Base-by-base conservation (phyloP, 2,888 invertebrate genomes). In the Tolmerus cingulatus region DNA sequence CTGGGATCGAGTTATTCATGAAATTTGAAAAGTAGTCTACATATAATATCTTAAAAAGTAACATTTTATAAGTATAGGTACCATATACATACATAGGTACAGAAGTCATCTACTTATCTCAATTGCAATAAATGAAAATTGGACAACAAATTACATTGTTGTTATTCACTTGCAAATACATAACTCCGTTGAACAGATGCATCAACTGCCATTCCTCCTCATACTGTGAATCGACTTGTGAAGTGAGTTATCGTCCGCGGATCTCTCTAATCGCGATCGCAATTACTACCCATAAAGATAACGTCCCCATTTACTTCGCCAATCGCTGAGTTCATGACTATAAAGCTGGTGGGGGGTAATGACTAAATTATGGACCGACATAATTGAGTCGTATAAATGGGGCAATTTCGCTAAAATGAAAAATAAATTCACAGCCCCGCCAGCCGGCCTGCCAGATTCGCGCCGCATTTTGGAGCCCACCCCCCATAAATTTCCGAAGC, bases 321-420 rank as follows among this genome's bases (percentile, higher is more conserved):
- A 79, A 27, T 27, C 19, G 23, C 23, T n/a, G 79, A 16, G 55
- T 82, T 82, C 55, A 82, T 16, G 57, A 82, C 34, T 37, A 84
- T 74, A 85, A 85, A 43, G 23, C 27, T 74, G 5, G n/a, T 46
- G n/a, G 43, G 14, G 27, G 40, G 74, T 85, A 85, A 85, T 85
- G 74, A 85, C 85, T 85, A 85, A 85, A 85, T 85, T 74, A 85
- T 85, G 74, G 40, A 12, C 16, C 23, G 66, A 85, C 66, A 85
- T 74, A 85, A 85, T 85, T 85, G 74, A 85, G 85, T 85, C 85
- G 55, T 85, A 85, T 85, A 85, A 74, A 43, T 27, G 27, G 74
- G 34, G 74, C 43, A 85, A 85, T 85, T 74, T 16, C 46, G 23
- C 55, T 85, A 43, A 85, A 74, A 85, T 74, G 85, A 43, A 74